phyloP scores from a whole-genome alignment of 1,140 invertebrate genomes.

The Littorina saxatilis region DNA sequence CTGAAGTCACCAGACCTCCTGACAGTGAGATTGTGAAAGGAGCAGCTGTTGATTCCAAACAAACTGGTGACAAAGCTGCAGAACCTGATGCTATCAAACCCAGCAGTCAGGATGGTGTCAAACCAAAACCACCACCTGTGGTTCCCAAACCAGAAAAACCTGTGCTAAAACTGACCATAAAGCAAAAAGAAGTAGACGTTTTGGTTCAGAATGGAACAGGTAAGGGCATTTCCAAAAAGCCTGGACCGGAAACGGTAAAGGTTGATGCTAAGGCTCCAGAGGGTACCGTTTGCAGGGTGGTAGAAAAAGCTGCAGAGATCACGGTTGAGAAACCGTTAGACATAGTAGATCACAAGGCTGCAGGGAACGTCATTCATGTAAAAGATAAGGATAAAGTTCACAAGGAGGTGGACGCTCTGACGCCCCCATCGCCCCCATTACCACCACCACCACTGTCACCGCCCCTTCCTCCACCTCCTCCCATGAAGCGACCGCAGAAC shows the following conservation, averaged over 20 bases:
- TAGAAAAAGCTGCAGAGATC: neutral
- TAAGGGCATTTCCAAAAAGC: neutral
- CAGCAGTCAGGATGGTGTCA: neutral
- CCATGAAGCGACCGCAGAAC: neutral
- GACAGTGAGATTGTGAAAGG: neutral
- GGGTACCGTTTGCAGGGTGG: neutral
- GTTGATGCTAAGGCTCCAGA: too few species aligned
- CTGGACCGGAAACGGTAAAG: neutral
- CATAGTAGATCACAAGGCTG: too few species aligned
- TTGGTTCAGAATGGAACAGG: too few species aligned
- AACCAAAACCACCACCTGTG: neutral
- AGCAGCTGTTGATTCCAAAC: neutral
- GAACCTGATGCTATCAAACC: neutral
- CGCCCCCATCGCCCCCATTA: neutral
- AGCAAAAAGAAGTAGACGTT: too few species aligned
- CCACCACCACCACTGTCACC: neutral
- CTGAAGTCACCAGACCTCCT: conserved; percentile 2
- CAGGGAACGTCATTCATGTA: too few species aligned
- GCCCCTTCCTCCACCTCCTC: neutral
- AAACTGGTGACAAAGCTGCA: neutral
- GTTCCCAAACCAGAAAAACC: neutral
- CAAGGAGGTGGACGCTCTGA: neutral
- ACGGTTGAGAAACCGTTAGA: too few species aligned
- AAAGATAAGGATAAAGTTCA: neutral
- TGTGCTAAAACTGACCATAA: neutral